Conservation (phyloP, 2,888 invertebrate species). For the Scaeva pyrastri region DNA sequence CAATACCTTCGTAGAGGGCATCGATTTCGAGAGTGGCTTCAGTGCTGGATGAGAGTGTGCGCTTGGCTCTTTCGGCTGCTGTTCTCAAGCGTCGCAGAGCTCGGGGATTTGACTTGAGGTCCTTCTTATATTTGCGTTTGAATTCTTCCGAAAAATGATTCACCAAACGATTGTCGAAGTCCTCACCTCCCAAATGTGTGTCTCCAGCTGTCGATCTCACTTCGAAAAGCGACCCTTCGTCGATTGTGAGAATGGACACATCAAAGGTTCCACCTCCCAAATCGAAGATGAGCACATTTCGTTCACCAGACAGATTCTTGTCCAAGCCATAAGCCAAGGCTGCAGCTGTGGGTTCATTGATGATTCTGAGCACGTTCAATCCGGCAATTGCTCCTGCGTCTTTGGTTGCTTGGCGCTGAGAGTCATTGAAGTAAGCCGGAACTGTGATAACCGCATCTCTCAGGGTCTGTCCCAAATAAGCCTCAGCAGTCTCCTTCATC, state of each 20-base stretch:
- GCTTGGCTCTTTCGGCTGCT: conserved; percentile 91
- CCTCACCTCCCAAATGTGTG: conserved; percentile 96
- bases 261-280: conserved; percentile 95
- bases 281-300: conserved; percentile 89
- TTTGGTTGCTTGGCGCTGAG: conserved; percentile 96
- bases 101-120: conserved; percentile 87
- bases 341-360: conserved; percentile 96
- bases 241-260: conserved; percentile 96
- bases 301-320: conserved; percentile 92
- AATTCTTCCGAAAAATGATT: conserved; percentile 94
- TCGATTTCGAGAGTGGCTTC: conserved; percentile 91
- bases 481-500: conserved; percentile 97
- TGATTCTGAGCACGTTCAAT: conserved; percentile 94
- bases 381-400: conserved; percentile 96
- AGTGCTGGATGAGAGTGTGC: conserved; percentile 91
- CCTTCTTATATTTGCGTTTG: conserved; percentile 90
- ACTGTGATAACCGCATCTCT: conserved; percentile 94
- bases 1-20: conserved; percentile 89
- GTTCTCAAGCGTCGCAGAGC: conserved; percentile 89
- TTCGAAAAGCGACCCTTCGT: conserved; percentile 94
- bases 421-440: conserved; percentile 95
- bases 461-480: conserved; percentile 93
- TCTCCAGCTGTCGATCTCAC: conserved; percentile 97
- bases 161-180: conserved; percentile 94
- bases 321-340: conserved; percentile 96